Evolutionary conservation across 2,113 vertebrate genomes (phyloP).

Genomic region (Pelecanoides urinatrix): DNA sequence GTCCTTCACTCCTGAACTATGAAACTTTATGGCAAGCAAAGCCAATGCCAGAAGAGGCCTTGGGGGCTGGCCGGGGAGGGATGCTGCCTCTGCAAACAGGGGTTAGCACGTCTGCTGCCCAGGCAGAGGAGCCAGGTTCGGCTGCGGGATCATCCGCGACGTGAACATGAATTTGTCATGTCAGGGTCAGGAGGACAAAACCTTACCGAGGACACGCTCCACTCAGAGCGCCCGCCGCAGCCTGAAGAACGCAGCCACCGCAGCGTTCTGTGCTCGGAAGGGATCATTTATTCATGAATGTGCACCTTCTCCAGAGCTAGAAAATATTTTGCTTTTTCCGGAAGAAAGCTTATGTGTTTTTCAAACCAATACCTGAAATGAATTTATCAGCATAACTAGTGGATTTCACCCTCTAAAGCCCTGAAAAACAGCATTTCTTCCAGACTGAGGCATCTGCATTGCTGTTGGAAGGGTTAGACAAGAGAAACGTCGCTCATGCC

Average conservation of each 20-base stretch:
- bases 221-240: background rate
- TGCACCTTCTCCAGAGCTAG: background rate
- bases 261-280: background rate
- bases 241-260: background rate
- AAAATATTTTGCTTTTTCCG: background rate
- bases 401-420: background rate
- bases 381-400: background rate
- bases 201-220: background rate
- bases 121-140: background rate
- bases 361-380: background rate
- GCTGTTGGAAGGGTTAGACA: background rate
- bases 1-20: background rate
- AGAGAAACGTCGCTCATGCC: rapidly evolving
- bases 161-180: background rate
- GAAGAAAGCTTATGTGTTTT: background rate
- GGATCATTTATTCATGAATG: background rate
- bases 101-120: background rate
- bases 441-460: background rate
- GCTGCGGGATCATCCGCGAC: background rate
- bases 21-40: background rate
- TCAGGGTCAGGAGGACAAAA: background rate
- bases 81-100: background rate
- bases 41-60: background rate
- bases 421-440: background rate
- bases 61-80: background rate